These are phyloP conservation scores for Drosophila recens DNA, from an alignment of 2,888 invertebrate species.

Conservation along the genomic window DNA sequence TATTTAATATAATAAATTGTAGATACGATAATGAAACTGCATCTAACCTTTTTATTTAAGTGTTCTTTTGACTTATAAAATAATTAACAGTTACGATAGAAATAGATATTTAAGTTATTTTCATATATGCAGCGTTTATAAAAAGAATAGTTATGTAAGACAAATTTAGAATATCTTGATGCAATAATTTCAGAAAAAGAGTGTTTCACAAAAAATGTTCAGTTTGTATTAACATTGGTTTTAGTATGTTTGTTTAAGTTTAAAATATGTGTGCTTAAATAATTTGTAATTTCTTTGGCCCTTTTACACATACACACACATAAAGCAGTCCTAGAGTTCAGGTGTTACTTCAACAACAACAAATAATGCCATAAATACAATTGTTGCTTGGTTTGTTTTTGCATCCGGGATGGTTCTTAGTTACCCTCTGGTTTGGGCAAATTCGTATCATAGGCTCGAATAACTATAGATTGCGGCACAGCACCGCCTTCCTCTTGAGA, in stretches of 20 bases:
- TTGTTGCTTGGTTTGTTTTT: conserved; percentile 15
- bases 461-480: conserved; percentile 96
- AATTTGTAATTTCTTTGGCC: conserved; percentile 53
- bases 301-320: conserved; percentile 45
- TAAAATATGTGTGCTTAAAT: conserved; percentile 35
- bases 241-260: conserved; percentile 19
- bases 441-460: conserved; percentile 98
- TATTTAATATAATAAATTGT: background rate
- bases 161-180: conserved; percentile 62
- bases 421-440: conserved; percentile 92
- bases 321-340: conserved; percentile 32
- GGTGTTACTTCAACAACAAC: conserved; percentile 26
- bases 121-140: conserved; percentile 49
- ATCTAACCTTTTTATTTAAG: conserved; percentile 66
- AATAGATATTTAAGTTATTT: conserved; percentile 45
- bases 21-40: conserved; percentile 46
- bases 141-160: conserved; percentile 60
- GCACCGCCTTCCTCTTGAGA: conserved; percentile 99
- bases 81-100: conserved; percentile 74
- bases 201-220: conserved; percentile 43
- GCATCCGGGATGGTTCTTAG: conserved; percentile 47
- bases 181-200: conserved; percentile 52
- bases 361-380: conserved; percentile 42
- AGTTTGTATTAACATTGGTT: conserved; percentile 38
- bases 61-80: conserved; percentile 64